Percentiles rank a stretch among this genome's conserved stretches.
phyloP scores from a whole-genome alignment of 2,797 vertebrate species.

The Anniella stebbinsi region DNA sequence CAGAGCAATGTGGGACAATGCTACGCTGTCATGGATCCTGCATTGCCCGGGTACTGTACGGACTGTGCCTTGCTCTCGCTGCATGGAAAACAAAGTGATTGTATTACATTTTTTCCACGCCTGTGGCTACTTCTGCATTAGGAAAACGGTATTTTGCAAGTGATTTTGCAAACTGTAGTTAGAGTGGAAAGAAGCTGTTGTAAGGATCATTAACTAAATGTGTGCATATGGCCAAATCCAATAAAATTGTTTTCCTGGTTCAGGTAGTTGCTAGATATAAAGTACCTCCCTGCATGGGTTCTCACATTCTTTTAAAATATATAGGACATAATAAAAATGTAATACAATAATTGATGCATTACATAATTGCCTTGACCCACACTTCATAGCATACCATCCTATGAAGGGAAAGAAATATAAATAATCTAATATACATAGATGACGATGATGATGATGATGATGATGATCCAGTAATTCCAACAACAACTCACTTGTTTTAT shows the following conservation, averaged over 20 bases:
- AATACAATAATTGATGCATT: not conserved
- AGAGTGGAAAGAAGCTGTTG: not conserved
- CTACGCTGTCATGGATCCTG: not conserved
- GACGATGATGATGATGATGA: too few relatives aligned
- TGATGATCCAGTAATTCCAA: not conserved
- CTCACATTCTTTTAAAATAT: not conserved
- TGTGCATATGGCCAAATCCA: not conserved
- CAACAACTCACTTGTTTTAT: not conserved
- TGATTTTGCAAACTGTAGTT: not conserved
- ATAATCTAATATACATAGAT: too few relatives aligned
- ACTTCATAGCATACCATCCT: not conserved
- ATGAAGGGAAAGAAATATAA: not conserved
- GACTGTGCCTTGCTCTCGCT: not conserved
- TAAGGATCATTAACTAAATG: constrained; percentile 1
- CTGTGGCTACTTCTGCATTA: not conserved
- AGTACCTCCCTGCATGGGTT: accelerated
- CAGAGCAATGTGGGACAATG: not conserved
- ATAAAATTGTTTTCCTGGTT: constrained; percentile 2
- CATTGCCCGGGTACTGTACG: not conserved
- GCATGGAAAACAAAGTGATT: not conserved
- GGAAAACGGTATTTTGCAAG: not conserved
- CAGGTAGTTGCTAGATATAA: not conserved
- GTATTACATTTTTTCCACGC: accelerated
- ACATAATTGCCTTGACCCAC: not conserved
- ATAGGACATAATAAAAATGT: not conserved